Evolutionary conservation across 2,797 vertebrate genomes (phyloP), one percentile per base, ranked within the genome.

Genomic region (Graptemys geographica): DNA sequence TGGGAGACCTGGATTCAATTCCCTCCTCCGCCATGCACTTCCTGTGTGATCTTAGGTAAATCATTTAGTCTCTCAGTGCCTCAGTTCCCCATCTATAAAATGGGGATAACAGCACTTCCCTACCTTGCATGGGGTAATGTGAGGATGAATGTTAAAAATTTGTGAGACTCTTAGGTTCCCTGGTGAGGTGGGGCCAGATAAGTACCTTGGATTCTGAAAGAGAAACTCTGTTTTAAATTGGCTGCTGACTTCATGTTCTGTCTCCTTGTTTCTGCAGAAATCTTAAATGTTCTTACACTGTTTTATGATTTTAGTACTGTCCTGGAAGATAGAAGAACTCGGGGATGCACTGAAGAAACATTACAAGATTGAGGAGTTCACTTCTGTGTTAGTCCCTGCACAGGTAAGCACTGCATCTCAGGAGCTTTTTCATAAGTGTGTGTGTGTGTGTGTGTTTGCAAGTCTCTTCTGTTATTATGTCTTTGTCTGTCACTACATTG

Each of bases 341-440:
- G 99, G 99, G 1, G 98, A 98, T 3, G 97, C 97, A 4, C 98
- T 99, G 47, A 98, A 93, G 96, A 96, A 96, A n/a, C 98, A 98
- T 92, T 99, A 99, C 95, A 98, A 92, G 94, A 99, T 99, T 11
- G 99, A 99, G 18, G 98, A 99, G 57, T 99, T 99, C 69, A 96
- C 98, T 19, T 98, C 99, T 0, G 92, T 98, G 5, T 97, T 97
- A 1, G 90, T 99, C n/a, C 99, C 99, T 1, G 98, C 98, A 0
- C 99, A 99, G 98, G 99, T 99, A 98, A 96, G 92, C 88, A 11
- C 28, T 65, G 9, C 2, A 1, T 4, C 31, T 11, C 56, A 59
- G 53, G 18, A 83, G 28, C 56, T 49, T 47, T 59, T 33, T 31
- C 31, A 47, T 15, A 28, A 44, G 44, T 16, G 11, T 21, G 81